Evolutionary conservation across 2,888 invertebrate species (phyloP).

Genomic region (Gastracanthus pulcherrimus): DNA sequence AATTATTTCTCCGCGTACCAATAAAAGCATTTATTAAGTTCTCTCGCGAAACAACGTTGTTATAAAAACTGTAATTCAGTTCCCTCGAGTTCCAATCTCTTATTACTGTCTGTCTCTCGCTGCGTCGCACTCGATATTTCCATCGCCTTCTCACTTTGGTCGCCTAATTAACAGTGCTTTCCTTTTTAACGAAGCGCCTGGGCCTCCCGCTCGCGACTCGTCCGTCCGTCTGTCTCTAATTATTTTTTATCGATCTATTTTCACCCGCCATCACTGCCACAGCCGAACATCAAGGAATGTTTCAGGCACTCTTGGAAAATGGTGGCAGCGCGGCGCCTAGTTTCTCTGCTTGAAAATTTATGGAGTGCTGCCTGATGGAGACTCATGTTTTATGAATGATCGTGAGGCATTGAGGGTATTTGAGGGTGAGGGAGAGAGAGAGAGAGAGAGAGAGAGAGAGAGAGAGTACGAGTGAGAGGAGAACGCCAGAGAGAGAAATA

Average conservation of each 20-base stretch:
- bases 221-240: conserved; percentile 57
- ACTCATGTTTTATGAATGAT: conserved; percentile 74
- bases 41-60: too few species aligned
- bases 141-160: too few species aligned
- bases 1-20: too few species aligned
- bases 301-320: conserved; percentile 62
- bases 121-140: too few species aligned
- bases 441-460: conserved; percentile 18
- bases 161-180: too few species aligned
- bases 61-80: too few species aligned
- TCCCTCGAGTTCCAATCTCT: too few species aligned
- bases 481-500: neutral
- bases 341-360: conserved; percentile 69
- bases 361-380: conserved; percentile 68
- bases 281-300: conserved; percentile 56
- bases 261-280: neutral
- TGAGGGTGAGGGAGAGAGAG: conserved; percentile 37
- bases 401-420: conserved; percentile 46
- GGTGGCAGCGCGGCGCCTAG: conserved; percentile 59
- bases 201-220: neutral
- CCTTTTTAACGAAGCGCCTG: too few species aligned
- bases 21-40: too few species aligned
- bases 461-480: neutral
- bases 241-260: conserved; percentile 69
- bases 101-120: too few species aligned